Conservation (phyloP, 1,140 invertebrate species). For the Drosophila nigromelanica region DNA sequence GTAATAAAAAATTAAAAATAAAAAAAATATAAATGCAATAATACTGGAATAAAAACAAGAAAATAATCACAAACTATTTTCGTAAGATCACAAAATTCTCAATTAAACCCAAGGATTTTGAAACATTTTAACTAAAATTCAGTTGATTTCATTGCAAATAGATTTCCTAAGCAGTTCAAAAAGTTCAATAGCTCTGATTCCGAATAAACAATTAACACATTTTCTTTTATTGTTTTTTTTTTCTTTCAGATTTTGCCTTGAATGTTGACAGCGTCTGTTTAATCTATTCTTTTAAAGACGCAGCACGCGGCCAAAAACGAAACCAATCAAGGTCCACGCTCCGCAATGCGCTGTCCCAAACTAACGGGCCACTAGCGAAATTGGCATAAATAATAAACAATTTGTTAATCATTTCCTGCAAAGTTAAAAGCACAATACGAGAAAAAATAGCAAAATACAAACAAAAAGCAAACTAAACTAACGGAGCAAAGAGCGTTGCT, state of each 20-base stretch:
- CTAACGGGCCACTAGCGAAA: conserved; percentile 33
- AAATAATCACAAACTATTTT: too few relatives aligned
- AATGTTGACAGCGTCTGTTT: conserved; percentile 33
- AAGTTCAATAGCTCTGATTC: conserved; percentile 18
- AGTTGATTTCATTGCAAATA: conserved; percentile 6
- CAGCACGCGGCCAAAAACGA: conserved; percentile 20
- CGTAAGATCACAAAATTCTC: too few relatives aligned
- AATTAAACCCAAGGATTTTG: conserved; percentile 1
- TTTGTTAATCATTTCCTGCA: conserved; percentile 36
- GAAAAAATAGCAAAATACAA: conserved; percentile 20
- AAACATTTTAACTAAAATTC: background rate
- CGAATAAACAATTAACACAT: conserved; percentile 23
- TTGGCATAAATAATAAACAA: conserved; percentile 43
- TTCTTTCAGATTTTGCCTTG: conserved; percentile 33
- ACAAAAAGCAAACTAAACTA: conserved; percentile 50
- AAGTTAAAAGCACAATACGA: conserved; percentile 22
- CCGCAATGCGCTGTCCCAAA: conserved; percentile 26
- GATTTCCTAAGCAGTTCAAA: conserved; percentile 2
- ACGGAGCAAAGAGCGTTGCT: conserved; percentile 63
- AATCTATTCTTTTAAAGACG: conserved; percentile 11
- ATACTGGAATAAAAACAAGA: too few relatives aligned
- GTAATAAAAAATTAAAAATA: too few relatives aligned
- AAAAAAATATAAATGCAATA: too few relatives aligned
- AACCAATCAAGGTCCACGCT: conserved; percentile 38
- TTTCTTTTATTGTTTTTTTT: conserved; percentile 2